These are phyloP conservation scores for Xyrichtys novacula DNA, from an alignment of 2,797 vertebrate genomes.

Conservation along the genomic window DNA sequence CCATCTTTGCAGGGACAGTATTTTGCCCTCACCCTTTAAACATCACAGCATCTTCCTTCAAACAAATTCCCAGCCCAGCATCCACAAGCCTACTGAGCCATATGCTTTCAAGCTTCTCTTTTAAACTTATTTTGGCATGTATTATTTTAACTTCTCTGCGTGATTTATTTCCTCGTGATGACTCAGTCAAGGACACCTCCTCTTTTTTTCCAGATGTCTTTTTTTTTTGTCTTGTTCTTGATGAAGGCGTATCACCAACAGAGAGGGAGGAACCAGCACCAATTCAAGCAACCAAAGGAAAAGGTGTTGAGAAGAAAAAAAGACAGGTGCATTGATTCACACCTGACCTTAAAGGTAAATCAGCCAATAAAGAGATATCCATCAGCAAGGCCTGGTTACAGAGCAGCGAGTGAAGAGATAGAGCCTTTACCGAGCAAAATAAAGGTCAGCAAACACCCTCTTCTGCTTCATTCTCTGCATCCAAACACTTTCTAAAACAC, in stretches of 20 bases:
- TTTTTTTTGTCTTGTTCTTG: slow-evolving; percentile 61
- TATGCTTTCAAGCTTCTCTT: slow-evolving; percentile 43
- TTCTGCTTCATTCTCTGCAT: slow-evolving; percentile 44
- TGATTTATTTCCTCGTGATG: slow-evolving; percentile 53
- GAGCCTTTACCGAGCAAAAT: slow-evolving; percentile 68
- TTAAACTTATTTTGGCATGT: slow-evolving; percentile 43
- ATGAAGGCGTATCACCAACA: slow-evolving; percentile 59
- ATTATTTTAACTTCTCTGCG: slow-evolving; percentile 41
- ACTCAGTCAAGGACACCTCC: slow-evolving; percentile 57
- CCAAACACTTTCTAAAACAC: slow-evolving; percentile 23
- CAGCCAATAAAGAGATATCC: slow-evolving; percentile 76
- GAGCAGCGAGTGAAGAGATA: slow-evolving; percentile 52
- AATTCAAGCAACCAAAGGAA: slow-evolving; percentile 55
- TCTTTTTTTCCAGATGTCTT: slow-evolving; percentile 11
- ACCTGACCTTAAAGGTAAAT: slow-evolving; percentile 75
- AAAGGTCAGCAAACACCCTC: slow-evolving; percentile 75
- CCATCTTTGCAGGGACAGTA: slow-evolving; percentile 10
- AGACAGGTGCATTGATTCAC: slow-evolving; percentile 75
- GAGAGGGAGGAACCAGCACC: slow-evolving; percentile 35
- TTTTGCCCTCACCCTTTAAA: slow-evolving; percentile 48
- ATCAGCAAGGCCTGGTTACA: slow-evolving; percentile 72
- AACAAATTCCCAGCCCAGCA: slow-evolving; percentile 47
- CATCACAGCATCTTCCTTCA: slow-evolving; percentile 56
- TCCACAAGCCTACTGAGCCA: slow-evolving; percentile 51
- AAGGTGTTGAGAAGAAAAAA: slow-evolving; percentile 34